These are phyloP conservation scores for Sphaerophoria taeniata DNA, from an alignment of 2,888 invertebrate genomes.

Conservation along the genomic window DNA sequence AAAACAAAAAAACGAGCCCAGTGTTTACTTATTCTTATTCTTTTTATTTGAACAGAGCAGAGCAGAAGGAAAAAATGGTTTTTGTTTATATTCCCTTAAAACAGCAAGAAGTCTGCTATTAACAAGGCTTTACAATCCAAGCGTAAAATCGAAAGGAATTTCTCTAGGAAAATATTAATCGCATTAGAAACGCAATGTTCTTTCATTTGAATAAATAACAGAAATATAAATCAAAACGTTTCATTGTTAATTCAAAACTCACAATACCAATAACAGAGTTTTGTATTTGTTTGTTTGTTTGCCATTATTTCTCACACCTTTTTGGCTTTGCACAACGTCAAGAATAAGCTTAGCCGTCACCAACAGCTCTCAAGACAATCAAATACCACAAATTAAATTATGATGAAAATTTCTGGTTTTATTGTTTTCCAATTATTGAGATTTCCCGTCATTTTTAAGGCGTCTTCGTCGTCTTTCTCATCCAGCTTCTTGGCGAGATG, in stretches of 20 bases:
- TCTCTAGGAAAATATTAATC: slow-evolving; percentile 1
- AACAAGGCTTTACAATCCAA: background rate
- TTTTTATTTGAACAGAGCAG: no score
- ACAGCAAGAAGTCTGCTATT: no score
- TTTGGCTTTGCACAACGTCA: slow-evolving; percentile 2
- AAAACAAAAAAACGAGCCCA: no score
- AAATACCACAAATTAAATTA: no score
- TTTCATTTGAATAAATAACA: slow-evolving; percentile 28
- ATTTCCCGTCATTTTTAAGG: slow-evolving; percentile 43
- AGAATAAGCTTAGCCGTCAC: no score
- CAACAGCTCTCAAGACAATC: no score
- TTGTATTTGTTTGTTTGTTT: slow-evolving; percentile 6
- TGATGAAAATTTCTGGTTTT: slow-evolving; percentile 72
- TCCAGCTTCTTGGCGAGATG: background rate
- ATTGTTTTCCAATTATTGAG: slow-evolving; percentile 73
- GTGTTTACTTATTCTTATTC: no score
- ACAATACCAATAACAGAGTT: background rate
- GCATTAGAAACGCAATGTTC: slow-evolving; percentile 9
- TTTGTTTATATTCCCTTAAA: no score
- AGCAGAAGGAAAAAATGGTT: no score
- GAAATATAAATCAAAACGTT: background rate
- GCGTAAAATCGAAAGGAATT: background rate
- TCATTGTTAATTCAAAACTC: background rate
- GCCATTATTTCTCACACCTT: slow-evolving; percentile 8
- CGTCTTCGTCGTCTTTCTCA: background rate